Evolutionary conservation across 2,888 invertebrate species (phyloP).

Genomic region (Phaedon cochleariae): DNA sequence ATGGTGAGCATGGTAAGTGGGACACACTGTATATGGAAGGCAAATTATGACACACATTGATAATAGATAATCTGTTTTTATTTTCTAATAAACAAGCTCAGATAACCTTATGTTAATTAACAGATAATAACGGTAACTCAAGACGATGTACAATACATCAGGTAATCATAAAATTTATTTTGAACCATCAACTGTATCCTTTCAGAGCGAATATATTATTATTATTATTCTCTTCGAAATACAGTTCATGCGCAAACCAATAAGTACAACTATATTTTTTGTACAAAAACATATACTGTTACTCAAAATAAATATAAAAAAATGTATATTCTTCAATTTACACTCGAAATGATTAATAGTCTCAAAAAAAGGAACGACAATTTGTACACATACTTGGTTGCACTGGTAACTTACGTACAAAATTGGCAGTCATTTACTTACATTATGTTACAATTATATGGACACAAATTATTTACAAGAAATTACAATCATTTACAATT

Average conservation of each 20-base stretch:
- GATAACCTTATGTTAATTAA: slow-evolving; percentile 62
- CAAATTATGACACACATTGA: neutral
- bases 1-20: no score
- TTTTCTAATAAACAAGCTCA: slow-evolving; percentile 63
- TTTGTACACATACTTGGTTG: slow-evolving; percentile 62
- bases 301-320: slow-evolving; percentile 53
- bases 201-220: slow-evolving; percentile 12
- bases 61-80: slow-evolving; percentile 52
- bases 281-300: slow-evolving; percentile 42
- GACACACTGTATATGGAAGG: no score
- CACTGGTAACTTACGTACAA: slow-evolving; percentile 62
- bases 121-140: slow-evolving; percentile 63
- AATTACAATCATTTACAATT: slow-evolving; percentile 35
- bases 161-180: slow-evolving; percentile 51
- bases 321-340: slow-evolving; percentile 48
- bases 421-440: slow-evolving; percentile 57
- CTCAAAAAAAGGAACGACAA: slow-evolving; percentile 58
- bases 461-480: slow-evolving; percentile 36
- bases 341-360: slow-evolving; percentile 50
- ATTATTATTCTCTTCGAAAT: neutral
- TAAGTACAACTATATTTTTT: slow-evolving; percentile 52
- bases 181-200: slow-evolving; percentile 49
- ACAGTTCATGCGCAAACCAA: slow-evolving; percentile 30
- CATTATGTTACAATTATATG: slow-evolving; percentile 47
- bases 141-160: slow-evolving; percentile 61